Percentiles rank a stretch among this genome's conserved stretches.
These are phyloP conservation scores for Globicephala melas DNA, from an alignment of 2,113 vertebrate genomes.

Conservation along the genomic window DNA sequence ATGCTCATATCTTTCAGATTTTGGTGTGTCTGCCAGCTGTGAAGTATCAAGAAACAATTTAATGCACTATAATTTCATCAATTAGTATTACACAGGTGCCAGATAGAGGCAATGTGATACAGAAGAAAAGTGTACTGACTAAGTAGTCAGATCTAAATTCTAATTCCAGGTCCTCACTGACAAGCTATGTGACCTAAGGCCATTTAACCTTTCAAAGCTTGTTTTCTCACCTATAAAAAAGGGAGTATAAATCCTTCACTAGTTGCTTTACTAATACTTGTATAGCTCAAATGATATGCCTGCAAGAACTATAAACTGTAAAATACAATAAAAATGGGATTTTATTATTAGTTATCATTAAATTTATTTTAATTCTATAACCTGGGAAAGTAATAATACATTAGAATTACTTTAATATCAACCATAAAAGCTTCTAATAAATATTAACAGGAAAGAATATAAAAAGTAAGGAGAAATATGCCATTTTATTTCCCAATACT, in stretches of 20 bases:
- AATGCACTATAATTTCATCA: constrained; percentile 59
- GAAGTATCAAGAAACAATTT: constrained; percentile 83
- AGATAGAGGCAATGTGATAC: constrained; percentile 48
- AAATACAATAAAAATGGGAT: constrained; percentile 7
- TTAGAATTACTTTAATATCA: constrained; percentile 33
- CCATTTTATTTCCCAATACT: constrained; percentile 8
- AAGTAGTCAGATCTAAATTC: background rate
- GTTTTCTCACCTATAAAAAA: constrained; percentile 4
- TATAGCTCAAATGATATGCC: background rate
- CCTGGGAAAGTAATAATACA: background rate
- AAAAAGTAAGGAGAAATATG: constrained; percentile 8
- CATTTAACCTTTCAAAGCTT: constrained; percentile 26
- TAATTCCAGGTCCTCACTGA: constrained; percentile 11
- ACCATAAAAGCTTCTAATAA: constrained; percentile 1
- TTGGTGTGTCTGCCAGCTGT: constrained; percentile 93
- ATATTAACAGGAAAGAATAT: background rate
- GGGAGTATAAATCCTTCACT: background rate
- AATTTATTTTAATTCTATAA: constrained; percentile 38
- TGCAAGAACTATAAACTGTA: background rate
- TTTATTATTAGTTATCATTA: constrained; percentile 1
- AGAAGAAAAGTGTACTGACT: constrained; percentile 47
- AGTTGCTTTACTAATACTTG: background rate
- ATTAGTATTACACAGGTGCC: constrained; percentile 52
- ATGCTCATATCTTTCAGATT: constrained; percentile 91
- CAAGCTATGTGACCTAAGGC: background rate